A percentile compares a stretch with the other conserved stretches of the same genome.
phyloP scores from a whole-genome alignment of 2,888 invertebrate genomes.

The Pseudococcus viburni region DNA sequence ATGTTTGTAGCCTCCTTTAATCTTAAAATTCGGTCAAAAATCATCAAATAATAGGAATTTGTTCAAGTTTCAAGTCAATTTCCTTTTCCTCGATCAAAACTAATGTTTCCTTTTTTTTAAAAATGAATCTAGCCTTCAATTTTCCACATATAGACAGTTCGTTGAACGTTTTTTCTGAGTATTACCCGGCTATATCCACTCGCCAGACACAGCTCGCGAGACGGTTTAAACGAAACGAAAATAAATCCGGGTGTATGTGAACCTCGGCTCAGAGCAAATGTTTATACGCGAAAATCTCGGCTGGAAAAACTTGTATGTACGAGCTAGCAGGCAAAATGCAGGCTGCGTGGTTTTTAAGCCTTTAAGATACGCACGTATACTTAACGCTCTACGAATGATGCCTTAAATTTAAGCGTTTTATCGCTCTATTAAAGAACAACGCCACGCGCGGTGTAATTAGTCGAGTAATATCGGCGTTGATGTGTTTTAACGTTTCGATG shows the following conservation, averaged over 20 bases:
- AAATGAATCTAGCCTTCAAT: too few species aligned
- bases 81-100: too few species aligned
- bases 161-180: too few species aligned
- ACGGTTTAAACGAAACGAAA: not conserved
- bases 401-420: constrained; percentile 42
- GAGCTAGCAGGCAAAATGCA: not conserved
- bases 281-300: not conserved
- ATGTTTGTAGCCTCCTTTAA: too few species aligned
- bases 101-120: too few species aligned
- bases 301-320: not conserved
- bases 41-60: too few species aligned
- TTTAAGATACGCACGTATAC: constrained; percentile 28
- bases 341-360: constrained; percentile 30
- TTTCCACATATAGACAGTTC: too few species aligned
- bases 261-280: not conserved
- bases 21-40: too few species aligned
- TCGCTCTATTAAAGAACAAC: constrained; percentile 25
- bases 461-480: constrained; percentile 29
- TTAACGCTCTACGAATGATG: not conserved
- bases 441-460: constrained; percentile 1
- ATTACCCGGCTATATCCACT: too few species aligned
- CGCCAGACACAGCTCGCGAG: too few species aligned
- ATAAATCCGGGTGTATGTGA: not conserved
- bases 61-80: too few species aligned
- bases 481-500: constrained; percentile 37